Evolutionary conservation across 2,888 invertebrate genomes (phyloP), one percentile per base, ranked within the genome.

Genomic region (Clunio marinus): DNA sequence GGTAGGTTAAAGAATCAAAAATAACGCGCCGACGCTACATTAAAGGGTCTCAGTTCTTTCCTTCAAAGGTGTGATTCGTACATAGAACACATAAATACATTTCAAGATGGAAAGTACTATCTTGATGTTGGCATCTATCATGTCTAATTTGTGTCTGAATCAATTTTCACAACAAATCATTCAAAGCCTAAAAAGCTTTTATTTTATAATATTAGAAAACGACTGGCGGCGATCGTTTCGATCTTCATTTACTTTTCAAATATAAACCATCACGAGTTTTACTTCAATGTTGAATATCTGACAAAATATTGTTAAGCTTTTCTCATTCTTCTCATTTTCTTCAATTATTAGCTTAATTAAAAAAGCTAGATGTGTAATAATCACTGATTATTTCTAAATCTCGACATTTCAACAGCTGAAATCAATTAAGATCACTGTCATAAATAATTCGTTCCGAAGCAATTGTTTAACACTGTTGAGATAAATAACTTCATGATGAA

Each of bases 351-450:
- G 15, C 59, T 35, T 41, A 15, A 45, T 41, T 25, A 37, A 15
- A 15, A n/a, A 17, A 17, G 17, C 13, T 59, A 27, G 17, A 60
- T 57, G 25, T 22, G 25, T 32, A 32, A 20, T 8, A 17, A 24
- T 32, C 35, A 32, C 10, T 32, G 4, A 10, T 32, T 4, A 32
- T 59, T 25, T 63, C 37, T 46, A 8, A 27, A 37, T 32, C 13
- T 22, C 46, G 46, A 63, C 24, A 63, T 51, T 8, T 27, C 46
- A 63, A 45, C 46, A 17, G 63, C 45, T 46, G 46, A 63, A 63
- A n/a, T 63, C 63, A 63, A 63, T 63, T 63, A 63, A 46, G 37
- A 63, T 37, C 45, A 10, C 17, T 63, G 63, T 63, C 45, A 17
- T 63, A 63, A 63, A 32, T 59, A 20, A 13, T 22, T n/a, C n/a